Conservation (phyloP, 2,888 invertebrate genomes). For the Sycophila texana region DNA sequence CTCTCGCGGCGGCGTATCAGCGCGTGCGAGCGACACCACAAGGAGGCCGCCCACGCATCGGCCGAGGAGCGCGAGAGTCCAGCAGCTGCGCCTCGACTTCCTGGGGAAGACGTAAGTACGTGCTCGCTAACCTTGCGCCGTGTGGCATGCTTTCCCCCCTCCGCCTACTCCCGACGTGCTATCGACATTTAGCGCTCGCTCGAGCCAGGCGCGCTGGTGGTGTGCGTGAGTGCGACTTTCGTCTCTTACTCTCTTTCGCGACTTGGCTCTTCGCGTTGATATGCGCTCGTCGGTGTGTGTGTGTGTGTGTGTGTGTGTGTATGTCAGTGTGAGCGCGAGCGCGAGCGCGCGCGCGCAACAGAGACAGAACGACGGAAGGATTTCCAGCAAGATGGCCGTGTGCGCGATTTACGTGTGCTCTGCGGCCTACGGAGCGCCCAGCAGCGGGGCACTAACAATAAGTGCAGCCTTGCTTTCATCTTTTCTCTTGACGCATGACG, state of each 20-base stretch:
- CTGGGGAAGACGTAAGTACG: constrained; percentile 64
- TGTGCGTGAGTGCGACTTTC: constrained; percentile 20
- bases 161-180: constrained; percentile 13
- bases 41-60: constrained; percentile 28
- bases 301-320: constrained; percentile 31
- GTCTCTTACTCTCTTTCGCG: too few relatives aligned
- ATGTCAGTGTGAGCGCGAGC: too few relatives aligned
- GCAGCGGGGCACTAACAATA: too few relatives aligned
- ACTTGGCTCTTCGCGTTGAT: too few relatives aligned
- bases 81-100: constrained; percentile 54
- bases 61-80: not conserved
- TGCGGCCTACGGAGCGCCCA: not conserved
- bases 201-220: not conserved
- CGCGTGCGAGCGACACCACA: not conserved
- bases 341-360: constrained; percentile 28
- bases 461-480: not conserved
- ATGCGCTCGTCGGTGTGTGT: not conserved
- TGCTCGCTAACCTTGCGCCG: constrained; percentile 12
- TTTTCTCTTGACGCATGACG: not conserved
- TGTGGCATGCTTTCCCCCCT: not conserved
- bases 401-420: constrained; percentile 63
- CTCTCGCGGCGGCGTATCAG: not conserved
- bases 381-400: constrained; percentile 72
- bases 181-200: constrained; percentile 39
- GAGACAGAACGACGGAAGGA: constrained; percentile 65